phyloP scores from a whole-genome alignment of 2,888 invertebrate species.

The Eristalinus aeneus region DNA sequence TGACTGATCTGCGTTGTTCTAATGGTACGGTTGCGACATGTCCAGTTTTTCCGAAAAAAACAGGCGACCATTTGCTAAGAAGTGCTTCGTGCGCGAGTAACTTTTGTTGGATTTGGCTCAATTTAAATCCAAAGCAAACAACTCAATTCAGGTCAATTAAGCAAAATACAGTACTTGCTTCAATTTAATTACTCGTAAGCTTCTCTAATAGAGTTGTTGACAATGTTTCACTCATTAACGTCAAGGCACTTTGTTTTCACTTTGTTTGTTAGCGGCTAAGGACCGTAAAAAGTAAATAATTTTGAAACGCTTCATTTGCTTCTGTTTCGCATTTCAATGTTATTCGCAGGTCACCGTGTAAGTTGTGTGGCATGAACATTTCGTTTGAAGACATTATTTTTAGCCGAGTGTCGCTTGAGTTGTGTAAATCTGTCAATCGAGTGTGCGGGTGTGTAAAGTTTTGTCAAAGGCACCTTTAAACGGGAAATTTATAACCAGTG shows the following conservation, averaged over 20 bases:
- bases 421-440: too few relatives aligned
- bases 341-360: neutral
- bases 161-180: neutral
- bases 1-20: too few relatives aligned
- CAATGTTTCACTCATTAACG: too few relatives aligned
- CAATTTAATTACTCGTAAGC: neutral
- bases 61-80: too few relatives aligned
- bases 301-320: neutral
- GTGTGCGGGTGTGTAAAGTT: neutral
- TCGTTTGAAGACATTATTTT: neutral
- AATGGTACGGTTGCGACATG: too few relatives aligned
- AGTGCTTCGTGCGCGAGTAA: too few relatives aligned
- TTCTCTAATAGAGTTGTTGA: neutral
- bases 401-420: neutral
- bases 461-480: neutral
- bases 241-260: too few relatives aligned
- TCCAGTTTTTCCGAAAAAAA: too few relatives aligned
- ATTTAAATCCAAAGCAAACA: neutral
- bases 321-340: neutral
- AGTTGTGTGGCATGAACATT: neutral
- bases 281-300: neutral
- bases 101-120: too few relatives aligned
- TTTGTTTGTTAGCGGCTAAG: too few relatives aligned
- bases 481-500: neutral
- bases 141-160: neutral